Conservation (phyloP, 2,113 vertebrate species). For the Antechinus flavipes region DNA sequence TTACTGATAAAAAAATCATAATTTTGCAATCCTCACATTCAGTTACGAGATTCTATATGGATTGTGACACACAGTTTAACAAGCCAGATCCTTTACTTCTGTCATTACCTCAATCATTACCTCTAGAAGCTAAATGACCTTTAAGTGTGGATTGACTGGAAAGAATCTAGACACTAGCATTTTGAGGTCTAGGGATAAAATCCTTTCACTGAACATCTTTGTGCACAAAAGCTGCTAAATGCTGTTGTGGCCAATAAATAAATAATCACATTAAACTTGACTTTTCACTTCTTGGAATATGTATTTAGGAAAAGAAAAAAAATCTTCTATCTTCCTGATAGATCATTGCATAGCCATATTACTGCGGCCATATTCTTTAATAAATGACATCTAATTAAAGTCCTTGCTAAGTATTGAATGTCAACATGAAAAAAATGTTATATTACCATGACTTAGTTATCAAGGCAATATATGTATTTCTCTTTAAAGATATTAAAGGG, state of each 20-base stretch:
- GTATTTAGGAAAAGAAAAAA: neutral
- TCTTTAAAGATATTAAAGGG: neutral
- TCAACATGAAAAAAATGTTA: neutral
- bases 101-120: neutral
- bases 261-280: neutral
- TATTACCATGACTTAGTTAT: neutral
- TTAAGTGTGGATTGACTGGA: neutral
- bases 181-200: neutral
- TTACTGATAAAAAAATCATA: too few species aligned
- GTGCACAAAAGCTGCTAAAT: neutral
- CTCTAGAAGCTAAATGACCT: neutral
- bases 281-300: neutral
- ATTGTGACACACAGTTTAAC: too few species aligned
- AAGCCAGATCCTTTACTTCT: neutral
- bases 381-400: neutral
- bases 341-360: neutral
- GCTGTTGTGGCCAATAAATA: neutral
- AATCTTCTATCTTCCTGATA: neutral
- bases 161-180: neutral
- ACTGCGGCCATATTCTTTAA: neutral
- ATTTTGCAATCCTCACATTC: too few species aligned
- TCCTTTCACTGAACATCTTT: neutral
- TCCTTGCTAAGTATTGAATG: neutral
- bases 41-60: too few species aligned
- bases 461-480: neutral